A percentile compares a stretch with the other conserved stretches of the same genome.
Conservation (phyloP, 1,140 invertebrate species). For the Limonius californicus region DNA sequence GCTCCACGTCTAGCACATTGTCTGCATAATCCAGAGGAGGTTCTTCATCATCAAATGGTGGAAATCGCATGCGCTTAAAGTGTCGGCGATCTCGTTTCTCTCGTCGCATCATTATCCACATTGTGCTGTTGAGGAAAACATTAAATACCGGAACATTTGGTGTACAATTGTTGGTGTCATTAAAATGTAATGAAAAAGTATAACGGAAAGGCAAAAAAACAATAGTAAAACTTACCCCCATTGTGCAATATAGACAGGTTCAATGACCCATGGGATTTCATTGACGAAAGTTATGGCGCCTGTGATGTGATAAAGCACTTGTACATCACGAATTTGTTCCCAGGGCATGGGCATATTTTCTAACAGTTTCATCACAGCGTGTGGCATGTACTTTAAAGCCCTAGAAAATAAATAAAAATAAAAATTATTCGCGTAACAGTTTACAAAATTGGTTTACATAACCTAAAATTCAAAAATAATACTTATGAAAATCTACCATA, state of each 20-base stretch:
- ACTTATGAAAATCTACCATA: no score
- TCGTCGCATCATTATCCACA: constrained; percentile 99
- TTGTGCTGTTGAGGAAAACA: no score
- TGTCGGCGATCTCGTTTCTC: constrained; percentile 98
- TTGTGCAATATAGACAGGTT: constrained; percentile 98
- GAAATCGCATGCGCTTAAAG: constrained; percentile 99
- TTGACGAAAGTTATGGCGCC: constrained; percentile 99
- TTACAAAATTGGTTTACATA: no score
- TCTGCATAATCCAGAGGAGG: constrained; percentile 99
- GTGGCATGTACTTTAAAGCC: constrained; percentile 99
- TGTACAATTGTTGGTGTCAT: no score
- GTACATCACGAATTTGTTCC: constrained; percentile 99
- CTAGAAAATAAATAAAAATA: no score
- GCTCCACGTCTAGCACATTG: constrained; percentile 98
- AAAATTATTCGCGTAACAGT: no score
- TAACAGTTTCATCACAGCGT: constrained; percentile 96
- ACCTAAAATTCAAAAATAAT: no score
- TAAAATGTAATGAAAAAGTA: no score
- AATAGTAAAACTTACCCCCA: constrained; percentile 76
- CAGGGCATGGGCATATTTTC: constrained; percentile 99
- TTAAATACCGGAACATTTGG: no score
- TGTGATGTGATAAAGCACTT: constrained; percentile 96
- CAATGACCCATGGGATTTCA: constrained; percentile 99
- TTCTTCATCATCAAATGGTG: constrained; percentile 99
- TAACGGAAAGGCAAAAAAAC: background rate